A percentile compares a stretch with the other conserved stretches of the same genome.
Evolutionary conservation across 2,113 vertebrate species (phyloP).

Genomic region (Corythornis vintsioides): DNA sequence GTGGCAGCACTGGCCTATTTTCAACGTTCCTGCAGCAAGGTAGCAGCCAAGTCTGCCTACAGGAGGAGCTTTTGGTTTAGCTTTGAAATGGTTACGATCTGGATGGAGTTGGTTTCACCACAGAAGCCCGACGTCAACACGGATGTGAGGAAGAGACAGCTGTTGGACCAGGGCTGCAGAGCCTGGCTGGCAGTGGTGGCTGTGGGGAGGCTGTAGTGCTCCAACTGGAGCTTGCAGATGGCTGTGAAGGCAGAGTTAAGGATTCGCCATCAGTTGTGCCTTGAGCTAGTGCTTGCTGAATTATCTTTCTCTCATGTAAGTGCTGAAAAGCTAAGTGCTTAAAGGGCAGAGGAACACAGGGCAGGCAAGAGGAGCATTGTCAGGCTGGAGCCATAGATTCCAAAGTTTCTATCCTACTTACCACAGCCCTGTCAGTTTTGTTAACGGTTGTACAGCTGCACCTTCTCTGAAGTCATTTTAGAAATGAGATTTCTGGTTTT

Average conservation of each 20-base stretch:
- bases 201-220: neutral
- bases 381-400: neutral
- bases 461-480: neutral
- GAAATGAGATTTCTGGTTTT: neutral
- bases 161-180: neutral
- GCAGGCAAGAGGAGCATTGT: neutral
- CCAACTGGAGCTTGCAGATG: neutral
- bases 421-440: neutral
- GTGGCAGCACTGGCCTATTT: neutral
- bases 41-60: fast-evolving
- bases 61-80: neutral
- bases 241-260: neutral
- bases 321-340: neutral
- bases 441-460: neutral
- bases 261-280: neutral
- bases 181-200: neutral
- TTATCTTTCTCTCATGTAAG: neutral
- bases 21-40: neutral
- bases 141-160: neutral
- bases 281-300: neutral
- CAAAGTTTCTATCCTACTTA: too few relatives aligned
- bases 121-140: too few relatives aligned
- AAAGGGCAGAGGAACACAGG: neutral
- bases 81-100: too few relatives aligned
- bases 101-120: neutral